These are phyloP conservation scores for Lepisosteus osseus DNA, from an alignment of 2,113 vertebrate species.

Conservation along the genomic window DNA sequence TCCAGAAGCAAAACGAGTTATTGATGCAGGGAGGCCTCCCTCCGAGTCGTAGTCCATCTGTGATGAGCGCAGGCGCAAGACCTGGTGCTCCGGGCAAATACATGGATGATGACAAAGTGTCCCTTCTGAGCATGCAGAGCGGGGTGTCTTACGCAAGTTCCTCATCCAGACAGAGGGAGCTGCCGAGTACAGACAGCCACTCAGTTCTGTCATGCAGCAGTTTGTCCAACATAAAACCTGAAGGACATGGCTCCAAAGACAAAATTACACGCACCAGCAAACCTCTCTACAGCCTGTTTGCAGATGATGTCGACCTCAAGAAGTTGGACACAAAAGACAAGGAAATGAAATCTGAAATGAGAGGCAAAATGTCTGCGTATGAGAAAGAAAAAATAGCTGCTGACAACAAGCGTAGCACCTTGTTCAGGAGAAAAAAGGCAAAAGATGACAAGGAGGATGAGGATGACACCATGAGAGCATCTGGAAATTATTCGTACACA, in stretches of 20 bases:
- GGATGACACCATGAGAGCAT: constrained; percentile 38
- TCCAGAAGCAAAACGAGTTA: constrained; percentile 87
- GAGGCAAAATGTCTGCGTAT: constrained; percentile 81
- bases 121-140: constrained; percentile 66
- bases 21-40: constrained; percentile 52
- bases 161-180: constrained; percentile 39
- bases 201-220: constrained; percentile 65
- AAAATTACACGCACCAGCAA: constrained; percentile 81
- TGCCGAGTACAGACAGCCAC: constrained; percentile 38
- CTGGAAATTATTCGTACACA: constrained; percentile 25
- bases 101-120: constrained; percentile 72
- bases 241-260: constrained; percentile 39
- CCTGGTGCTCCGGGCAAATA: constrained; percentile 43
- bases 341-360: constrained; percentile 81
- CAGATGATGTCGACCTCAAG: constrained; percentile 81
- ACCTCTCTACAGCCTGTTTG: constrained; percentile 86
- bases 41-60: constrained; percentile 55
- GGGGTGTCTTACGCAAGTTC: constrained; percentile 54
- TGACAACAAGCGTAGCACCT: constrained; percentile 86
- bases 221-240: constrained; percentile 29
- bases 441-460: constrained; percentile 66
- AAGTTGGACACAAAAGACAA: constrained; percentile 82
- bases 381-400: constrained; percentile 83
- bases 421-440: constrained; percentile 89
- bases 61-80: constrained; percentile 51